Evolutionary conservation across 2,888 invertebrate genomes (phyloP).

Genomic region (Lithophane socia): DNA sequence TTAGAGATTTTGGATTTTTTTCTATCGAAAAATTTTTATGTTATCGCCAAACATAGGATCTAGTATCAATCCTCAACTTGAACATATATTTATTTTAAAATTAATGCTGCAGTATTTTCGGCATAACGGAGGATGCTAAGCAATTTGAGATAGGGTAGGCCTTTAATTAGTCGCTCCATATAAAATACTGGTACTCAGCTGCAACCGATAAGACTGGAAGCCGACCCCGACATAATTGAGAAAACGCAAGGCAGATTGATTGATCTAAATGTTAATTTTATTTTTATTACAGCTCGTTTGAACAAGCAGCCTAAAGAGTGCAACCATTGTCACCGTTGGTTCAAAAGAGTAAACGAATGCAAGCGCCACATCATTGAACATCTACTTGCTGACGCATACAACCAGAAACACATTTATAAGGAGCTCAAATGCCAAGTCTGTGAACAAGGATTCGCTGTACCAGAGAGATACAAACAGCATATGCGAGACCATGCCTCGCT

Average conservation of each 20-base stretch:
- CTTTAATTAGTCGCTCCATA: not conserved
- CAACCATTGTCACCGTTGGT: constrained; percentile 67
- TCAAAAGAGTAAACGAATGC: constrained; percentile 71
- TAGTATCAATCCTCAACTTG: too few relatives aligned
- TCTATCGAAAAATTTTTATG: too few relatives aligned
- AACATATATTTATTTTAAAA: too few relatives aligned
- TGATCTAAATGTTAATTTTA: not conserved
- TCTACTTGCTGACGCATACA: constrained; percentile 74
- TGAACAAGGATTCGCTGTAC: constrained; percentile 14
- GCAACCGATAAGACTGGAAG: too few relatives aligned
- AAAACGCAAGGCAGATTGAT: too few relatives aligned
- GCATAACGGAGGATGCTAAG: too few relatives aligned
- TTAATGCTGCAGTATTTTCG: too few relatives aligned
- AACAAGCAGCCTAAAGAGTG: constrained; percentile 61
- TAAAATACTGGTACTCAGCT: too few relatives aligned
- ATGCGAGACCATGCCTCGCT: constrained; percentile 79
- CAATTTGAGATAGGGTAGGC: too few relatives aligned
- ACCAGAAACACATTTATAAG: not conserved
- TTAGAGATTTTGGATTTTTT: too few relatives aligned
- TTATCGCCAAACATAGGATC: too few relatives aligned
- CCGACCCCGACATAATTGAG: too few relatives aligned
- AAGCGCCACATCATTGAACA: constrained; percentile 82
- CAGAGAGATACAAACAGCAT: constrained; percentile 76
- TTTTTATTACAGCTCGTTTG: constrained; percentile 41
- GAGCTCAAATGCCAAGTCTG: constrained; percentile 77